These are phyloP conservation scores for Ceratina calcarata DNA, from an alignment of 1,140 invertebrate species.

Conservation along the genomic window DNA sequence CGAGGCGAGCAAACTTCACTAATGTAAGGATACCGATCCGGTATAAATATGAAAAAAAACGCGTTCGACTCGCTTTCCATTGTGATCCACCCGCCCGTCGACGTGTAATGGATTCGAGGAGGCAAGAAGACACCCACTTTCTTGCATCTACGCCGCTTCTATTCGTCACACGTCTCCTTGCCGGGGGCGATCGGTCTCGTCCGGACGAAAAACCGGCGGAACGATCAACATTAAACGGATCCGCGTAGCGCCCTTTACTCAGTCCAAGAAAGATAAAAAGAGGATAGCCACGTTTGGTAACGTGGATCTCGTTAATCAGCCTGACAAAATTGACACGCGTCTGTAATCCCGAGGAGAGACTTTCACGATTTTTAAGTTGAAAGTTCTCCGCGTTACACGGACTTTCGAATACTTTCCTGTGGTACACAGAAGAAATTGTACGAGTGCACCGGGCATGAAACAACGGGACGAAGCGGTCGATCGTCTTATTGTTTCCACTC, in stretches of 20 bases:
- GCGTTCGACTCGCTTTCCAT: constrained; percentile 45
- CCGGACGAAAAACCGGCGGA: background rate
- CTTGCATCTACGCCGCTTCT: background rate
- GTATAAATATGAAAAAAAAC: background rate
- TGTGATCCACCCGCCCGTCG: constrained; percentile 29
- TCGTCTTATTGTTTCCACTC: background rate
- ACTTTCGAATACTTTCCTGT: constrained; percentile 46
- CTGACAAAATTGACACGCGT: constrained; percentile 16
- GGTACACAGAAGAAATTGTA: constrained; percentile 8
- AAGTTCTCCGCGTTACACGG: constrained; percentile 1
- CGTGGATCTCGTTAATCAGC: constrained; percentile 16
- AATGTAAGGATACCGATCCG: background rate
- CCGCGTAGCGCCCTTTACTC: too few relatives aligned
- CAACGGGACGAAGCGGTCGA: background rate
- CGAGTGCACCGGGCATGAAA: constrained; percentile 7
- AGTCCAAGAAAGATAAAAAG: background rate
- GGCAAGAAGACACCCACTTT: constrained; percentile 22
- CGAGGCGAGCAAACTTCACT: background rate
- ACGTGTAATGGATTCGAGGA: constrained; percentile 14
- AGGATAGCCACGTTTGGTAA: background rate
- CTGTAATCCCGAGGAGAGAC: background rate
- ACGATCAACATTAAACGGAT: background rate
- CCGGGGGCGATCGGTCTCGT: too few relatives aligned
- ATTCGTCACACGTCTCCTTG: background rate
- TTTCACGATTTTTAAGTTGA: constrained; percentile 39